Conservation (phyloP, 2,113 vertebrate species). For the Fregata magnificens region DNA sequence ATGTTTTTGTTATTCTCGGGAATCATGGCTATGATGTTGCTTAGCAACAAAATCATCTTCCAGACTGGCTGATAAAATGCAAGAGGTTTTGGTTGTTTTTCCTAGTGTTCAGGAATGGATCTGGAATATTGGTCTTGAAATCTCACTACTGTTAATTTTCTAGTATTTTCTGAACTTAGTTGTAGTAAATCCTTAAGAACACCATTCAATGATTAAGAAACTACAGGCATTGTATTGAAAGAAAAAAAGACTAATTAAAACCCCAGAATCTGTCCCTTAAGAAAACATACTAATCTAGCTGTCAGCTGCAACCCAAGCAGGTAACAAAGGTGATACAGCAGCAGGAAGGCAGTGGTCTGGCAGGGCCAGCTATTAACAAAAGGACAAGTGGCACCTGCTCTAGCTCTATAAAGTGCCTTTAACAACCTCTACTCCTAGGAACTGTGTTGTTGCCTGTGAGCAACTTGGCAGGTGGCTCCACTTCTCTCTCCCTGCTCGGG, state of each 20-base stretch:
- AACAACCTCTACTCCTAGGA: background rate
- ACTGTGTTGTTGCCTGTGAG: background rate
- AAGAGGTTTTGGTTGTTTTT: background rate
- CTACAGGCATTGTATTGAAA: background rate
- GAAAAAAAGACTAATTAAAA: background rate
- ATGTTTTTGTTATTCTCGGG: background rate
- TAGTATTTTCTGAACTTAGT: background rate
- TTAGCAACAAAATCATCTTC: conserved; percentile 29
- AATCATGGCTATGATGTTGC: background rate
- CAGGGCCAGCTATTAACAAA: background rate
- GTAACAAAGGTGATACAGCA: background rate
- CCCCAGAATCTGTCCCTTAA: background rate
- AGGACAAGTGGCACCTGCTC: background rate
- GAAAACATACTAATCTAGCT: background rate
- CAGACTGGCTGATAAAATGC: background rate
- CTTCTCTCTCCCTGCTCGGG: background rate
- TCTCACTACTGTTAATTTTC: background rate
- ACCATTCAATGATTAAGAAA: background rate
- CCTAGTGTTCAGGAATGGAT: background rate
- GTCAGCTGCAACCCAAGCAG: background rate
- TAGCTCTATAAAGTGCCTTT: background rate
- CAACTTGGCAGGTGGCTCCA: background rate
- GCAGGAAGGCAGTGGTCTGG: background rate
- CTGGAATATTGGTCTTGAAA: background rate
- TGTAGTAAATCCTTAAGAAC: background rate